Conservation (phyloP, 2,797 vertebrate species). For the Phalanger gymnotis region DNA sequence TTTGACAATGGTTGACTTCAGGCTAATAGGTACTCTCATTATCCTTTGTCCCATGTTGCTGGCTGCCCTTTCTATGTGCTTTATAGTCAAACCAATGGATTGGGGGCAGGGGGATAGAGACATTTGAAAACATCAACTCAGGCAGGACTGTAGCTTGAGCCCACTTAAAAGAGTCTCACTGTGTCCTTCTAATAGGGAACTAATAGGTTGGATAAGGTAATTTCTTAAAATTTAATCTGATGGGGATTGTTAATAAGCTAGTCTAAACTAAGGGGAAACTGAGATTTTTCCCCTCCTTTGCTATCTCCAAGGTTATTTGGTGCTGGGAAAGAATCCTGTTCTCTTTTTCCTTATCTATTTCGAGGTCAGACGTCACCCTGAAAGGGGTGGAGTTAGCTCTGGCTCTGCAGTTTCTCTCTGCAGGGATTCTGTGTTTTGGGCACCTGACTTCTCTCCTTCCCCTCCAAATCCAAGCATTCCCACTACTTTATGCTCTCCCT, state of each 20-base stretch:
- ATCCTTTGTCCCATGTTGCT: not conserved
- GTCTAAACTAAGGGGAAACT: not conserved
- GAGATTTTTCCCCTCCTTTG: slow-evolving; percentile 10
- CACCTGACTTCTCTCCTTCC: slow-evolving; percentile 53
- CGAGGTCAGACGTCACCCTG: slow-evolving; percentile 61
- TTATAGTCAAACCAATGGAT: not conserved
- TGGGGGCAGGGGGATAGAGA: not conserved
- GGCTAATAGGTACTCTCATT: not conserved
- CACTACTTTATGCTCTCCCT: slow-evolving; percentile 57
- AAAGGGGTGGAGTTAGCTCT: slow-evolving; percentile 54
- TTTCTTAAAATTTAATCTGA: not conserved
- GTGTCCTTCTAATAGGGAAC: not conserved
- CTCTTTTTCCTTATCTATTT: slow-evolving; percentile 33
- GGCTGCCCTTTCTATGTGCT: not conserved
- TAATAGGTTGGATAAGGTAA: not conserved
- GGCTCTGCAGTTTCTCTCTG: slow-evolving; percentile 54
- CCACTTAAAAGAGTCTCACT: not conserved
- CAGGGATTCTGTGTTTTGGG: slow-evolving; percentile 74
- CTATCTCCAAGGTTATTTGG: slow-evolving; percentile 66
- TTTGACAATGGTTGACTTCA: not conserved
- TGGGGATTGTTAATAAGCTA: slow-evolving; percentile 15
- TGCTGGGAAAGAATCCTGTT: slow-evolving; percentile 40
- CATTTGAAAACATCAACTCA: not conserved
- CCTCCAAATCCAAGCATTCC: slow-evolving; percentile 43
- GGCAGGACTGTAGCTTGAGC: not conserved